A percentile compares a stretch with the other conserved stretches of the same genome.
These are phyloP conservation scores for Spinibarbus caldwelli DNA, from an alignment of 2,797 vertebrate species.

Conservation along the genomic window DNA sequence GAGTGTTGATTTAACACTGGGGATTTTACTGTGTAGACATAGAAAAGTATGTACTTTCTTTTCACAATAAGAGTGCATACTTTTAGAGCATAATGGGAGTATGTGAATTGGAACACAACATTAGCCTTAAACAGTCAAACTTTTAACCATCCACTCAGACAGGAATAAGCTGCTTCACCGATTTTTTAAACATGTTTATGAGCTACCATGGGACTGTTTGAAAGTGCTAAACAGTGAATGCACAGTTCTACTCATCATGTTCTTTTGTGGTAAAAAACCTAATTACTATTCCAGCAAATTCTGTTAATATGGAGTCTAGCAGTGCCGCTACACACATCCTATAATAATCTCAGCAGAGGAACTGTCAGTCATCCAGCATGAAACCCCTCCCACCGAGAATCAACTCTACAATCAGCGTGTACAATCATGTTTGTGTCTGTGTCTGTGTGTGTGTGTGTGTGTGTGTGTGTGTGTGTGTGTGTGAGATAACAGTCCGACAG, in stretches of 20 bases:
- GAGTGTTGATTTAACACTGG: too few relatives aligned
- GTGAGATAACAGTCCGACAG: background rate
- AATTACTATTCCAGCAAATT: background rate
- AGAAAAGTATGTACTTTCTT: too few relatives aligned
- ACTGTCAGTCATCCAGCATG: conserved; percentile 42
- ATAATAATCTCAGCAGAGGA: conserved; percentile 47
- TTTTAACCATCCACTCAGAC: too few relatives aligned
- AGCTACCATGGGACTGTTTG: background rate
- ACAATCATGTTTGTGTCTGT: background rate
- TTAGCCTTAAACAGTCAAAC: background rate
- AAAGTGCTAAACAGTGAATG: background rate
- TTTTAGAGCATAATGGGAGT: background rate
- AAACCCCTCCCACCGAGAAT: conserved; percentile 29
- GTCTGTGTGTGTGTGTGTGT: too few relatives aligned
- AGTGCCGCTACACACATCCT: conserved; percentile 22
- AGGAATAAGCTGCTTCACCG: background rate
- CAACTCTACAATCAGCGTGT: conserved; percentile 26
- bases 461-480: conserved; percentile 15
- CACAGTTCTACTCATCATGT: background rate
- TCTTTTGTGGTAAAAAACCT: background rate
- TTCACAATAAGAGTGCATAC: too few relatives aligned
- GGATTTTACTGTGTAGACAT: too few relatives aligned
- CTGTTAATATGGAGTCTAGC: conserved; percentile 10
- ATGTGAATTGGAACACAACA: background rate
- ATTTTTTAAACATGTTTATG: background rate